Evolutionary conservation across 2,888 invertebrate species (phyloP).

Genomic region (Lomographa bimaculata): DNA sequence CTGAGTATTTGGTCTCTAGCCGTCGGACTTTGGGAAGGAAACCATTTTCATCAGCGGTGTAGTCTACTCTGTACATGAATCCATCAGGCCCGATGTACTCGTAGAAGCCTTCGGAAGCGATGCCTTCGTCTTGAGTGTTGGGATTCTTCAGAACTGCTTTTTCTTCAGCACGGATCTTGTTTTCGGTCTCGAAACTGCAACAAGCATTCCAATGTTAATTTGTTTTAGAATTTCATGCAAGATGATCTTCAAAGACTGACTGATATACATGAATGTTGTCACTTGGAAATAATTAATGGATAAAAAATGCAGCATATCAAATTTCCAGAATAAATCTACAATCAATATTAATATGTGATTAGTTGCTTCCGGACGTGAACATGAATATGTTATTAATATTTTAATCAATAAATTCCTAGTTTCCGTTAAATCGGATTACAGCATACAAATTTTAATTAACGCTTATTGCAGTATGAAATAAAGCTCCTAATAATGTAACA

Average conservation of each 20-base stretch:
- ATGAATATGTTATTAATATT: constrained; percentile 17
- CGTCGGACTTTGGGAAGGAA: constrained; percentile 75
- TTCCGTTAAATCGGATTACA: constrained; percentile 16
- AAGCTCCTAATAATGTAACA: constrained; percentile 29
- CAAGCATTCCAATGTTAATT: constrained; percentile 16
- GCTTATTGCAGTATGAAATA: constrained; percentile 12
- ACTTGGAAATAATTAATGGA: constrained; percentile 8
- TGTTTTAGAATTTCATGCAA: constrained; percentile 9
- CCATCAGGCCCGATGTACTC: constrained; percentile 82
- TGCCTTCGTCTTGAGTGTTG: constrained; percentile 76
- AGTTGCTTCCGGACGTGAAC: constrained; percentile 15
- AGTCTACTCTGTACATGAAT: constrained; percentile 79
- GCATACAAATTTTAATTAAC: constrained; percentile 18
- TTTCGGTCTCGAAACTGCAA: constrained; percentile 79
- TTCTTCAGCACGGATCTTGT: constrained; percentile 80
- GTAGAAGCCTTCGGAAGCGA: constrained; percentile 77
- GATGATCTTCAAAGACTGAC: constrained; percentile 4
- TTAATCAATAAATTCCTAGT: constrained; percentile 8
- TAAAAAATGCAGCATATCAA: constrained; percentile 10
- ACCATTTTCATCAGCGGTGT: constrained; percentile 79
- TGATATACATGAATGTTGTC: constrained; percentile 11
- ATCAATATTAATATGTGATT: constrained; percentile 21
- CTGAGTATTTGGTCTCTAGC: constrained; percentile 75
- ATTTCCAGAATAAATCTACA: constrained; percentile 15
- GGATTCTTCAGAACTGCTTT: constrained; percentile 77